Conservation (phyloP, 2,888 invertebrate species). For the Empis stercorea region DNA sequence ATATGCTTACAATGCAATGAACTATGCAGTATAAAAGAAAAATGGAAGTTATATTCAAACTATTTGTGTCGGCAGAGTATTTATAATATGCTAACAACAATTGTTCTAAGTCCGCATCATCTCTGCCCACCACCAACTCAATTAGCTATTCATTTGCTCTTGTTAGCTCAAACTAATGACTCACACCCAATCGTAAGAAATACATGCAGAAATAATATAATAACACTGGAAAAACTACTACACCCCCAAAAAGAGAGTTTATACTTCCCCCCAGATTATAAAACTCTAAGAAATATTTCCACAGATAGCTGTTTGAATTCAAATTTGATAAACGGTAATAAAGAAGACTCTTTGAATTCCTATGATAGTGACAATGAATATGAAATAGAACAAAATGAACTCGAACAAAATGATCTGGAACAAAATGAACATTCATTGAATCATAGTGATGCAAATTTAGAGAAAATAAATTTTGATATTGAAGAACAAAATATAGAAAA, state of each 20-base stretch:
- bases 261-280: constrained; percentile 20
- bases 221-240: constrained; percentile 20
- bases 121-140: constrained; percentile 24
- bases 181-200: constrained; percentile 14
- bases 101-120: constrained; percentile 18
- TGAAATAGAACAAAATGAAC: not conserved
- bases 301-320: not conserved
- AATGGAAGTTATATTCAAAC: constrained; percentile 14
- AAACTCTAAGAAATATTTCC: constrained; percentile 18
- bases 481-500: not conserved
- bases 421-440: too few relatives aligned
- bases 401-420: constrained; percentile 7
- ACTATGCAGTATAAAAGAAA: too few relatives aligned
- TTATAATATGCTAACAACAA: constrained; percentile 15
- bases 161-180: constrained; percentile 19
- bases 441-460: not conserved
- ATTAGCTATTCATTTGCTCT: constrained; percentile 17
- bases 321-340: too few relatives aligned
- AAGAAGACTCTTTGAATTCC: constrained; percentile 5
- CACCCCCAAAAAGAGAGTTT: constrained; percentile 26
- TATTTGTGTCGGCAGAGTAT: constrained; percentile 19
- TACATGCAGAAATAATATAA: constrained; percentile 15
- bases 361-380: constrained; percentile 11
- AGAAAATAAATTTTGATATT: constrained; percentile 4
- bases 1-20: constrained; percentile 12